phyloP scores from a whole-genome alignment of 1,140 invertebrate species.

The Oncopodura yosiiana region DNA sequence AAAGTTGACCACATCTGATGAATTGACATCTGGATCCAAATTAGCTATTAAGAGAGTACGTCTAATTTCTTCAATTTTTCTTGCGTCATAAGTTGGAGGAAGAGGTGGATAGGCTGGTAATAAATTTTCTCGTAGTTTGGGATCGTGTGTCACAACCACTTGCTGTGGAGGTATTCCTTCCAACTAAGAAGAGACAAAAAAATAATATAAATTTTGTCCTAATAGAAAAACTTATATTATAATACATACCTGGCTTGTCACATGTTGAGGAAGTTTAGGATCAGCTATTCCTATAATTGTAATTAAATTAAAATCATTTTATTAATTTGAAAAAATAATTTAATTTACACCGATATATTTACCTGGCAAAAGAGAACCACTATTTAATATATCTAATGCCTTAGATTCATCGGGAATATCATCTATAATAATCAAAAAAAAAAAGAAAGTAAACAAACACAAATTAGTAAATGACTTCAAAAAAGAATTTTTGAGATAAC shows the following conservation, averaged over 20 bases:
- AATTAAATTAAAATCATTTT: too few relatives aligned
- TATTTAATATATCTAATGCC: conserved; percentile 79
- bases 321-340: too few relatives aligned
- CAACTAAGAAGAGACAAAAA: conserved; percentile 46
- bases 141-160: conserved; percentile 83
- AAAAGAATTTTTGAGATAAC: neutral
- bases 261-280: conserved; percentile 74
- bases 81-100: conserved; percentile 76
- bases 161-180: conserved; percentile 70
- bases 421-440: conserved; percentile 42
- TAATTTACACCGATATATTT: too few relatives aligned
- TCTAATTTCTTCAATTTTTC: conserved; percentile 92
- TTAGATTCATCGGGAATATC: conserved; percentile 92
- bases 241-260: conserved; percentile 57
- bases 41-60: conserved; percentile 75
- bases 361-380: conserved; percentile 65
- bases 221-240: neutral
- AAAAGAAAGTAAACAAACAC: neutral
- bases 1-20: conserved; percentile 73
- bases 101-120: conserved; percentile 86
- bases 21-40: conserved; percentile 54
- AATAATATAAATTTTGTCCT: conserved; percentile 8
- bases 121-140: conserved; percentile 68
- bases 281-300: too few relatives aligned
- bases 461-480: neutral